These are phyloP conservation scores for Bombylius discolor DNA, from an alignment of 2,888 invertebrate species.

Conservation along the genomic window DNA sequence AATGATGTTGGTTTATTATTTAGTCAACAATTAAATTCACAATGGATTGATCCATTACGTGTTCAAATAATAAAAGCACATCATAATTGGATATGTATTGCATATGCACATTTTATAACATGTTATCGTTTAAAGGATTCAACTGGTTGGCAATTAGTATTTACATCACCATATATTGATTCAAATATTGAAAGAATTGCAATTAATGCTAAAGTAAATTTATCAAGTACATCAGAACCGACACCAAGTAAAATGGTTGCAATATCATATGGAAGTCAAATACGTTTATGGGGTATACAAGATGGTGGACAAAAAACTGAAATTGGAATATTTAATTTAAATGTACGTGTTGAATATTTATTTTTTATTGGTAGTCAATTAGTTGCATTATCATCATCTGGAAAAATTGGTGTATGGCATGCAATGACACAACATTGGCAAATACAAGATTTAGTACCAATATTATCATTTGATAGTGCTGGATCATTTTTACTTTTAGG, in stretches of 20 bases:
- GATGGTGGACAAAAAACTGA: constrained; percentile 63
- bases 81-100: constrained; percentile 95
- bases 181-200: constrained; percentile 86
- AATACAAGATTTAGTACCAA: constrained; percentile 89
- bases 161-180: constrained; percentile 86
- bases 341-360: constrained; percentile 86
- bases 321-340: constrained; percentile 78
- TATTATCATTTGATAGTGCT: constrained; percentile 92
- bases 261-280: constrained; percentile 62
- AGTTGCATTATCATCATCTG: constrained; percentile 84
- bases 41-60: constrained; percentile 66
- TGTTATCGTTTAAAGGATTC: constrained; percentile 92
- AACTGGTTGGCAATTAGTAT: constrained; percentile 90
- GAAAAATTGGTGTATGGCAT: constrained; percentile 99
- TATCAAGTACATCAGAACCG: constrained; percentile 41
- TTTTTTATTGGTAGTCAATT: constrained; percentile 96
- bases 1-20: constrained; percentile 62
- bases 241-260: constrained; percentile 67
- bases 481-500: constrained; percentile 91
- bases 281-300: constrained; percentile 65
- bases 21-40: constrained; percentile 39
- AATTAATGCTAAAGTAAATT: constrained; percentile 55
- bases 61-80: constrained; percentile 92
- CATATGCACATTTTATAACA: constrained; percentile 89
- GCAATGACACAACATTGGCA: constrained; percentile 99